These are phyloP conservation scores for Caenorhabditis imperialis DNA, from an alignment of 2,888 invertebrate species.

Conservation along the genomic window DNA sequence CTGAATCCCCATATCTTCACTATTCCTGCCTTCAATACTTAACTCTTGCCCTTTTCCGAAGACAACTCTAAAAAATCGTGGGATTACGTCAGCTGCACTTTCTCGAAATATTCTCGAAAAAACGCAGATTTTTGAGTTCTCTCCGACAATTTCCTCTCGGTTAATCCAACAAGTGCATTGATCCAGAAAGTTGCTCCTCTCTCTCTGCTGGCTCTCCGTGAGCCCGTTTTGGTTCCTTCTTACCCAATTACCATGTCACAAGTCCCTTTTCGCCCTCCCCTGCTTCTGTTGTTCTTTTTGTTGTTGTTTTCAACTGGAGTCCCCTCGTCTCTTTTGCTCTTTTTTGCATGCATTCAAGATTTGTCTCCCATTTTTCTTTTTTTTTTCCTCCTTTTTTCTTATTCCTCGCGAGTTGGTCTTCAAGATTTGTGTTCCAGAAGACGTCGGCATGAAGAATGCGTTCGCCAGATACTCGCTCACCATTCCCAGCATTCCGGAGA, in stretches of 20 bases:
- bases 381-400: not conserved
- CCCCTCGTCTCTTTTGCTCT: not conserved
- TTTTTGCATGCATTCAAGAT: conserved; percentile 2
- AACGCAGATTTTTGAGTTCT: conserved; percentile 12
- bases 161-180: conserved; percentile 5
- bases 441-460: conserved; percentile 51
- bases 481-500: conserved; percentile 63
- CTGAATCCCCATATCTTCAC: not conserved
- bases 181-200: conserved; percentile 17
- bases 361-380: conserved; percentile 1
- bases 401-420: not conserved
- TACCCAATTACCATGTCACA: conserved; percentile 42
- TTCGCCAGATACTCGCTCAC: conserved; percentile 64
- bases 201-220: not conserved
- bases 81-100: conserved; percentile 16
- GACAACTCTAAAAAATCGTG: not conserved
- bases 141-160: not conserved
- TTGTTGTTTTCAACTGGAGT: conserved; percentile 35
- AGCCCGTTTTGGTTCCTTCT: conserved; percentile 26
- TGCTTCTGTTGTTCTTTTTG: conserved; percentile 46
- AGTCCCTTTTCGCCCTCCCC: conserved; percentile 3
- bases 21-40: not conserved
- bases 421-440: not conserved
- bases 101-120: not conserved
- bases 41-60: not conserved